Evolutionary conservation across 2,888 invertebrate genomes (phyloP).

Genomic region (Trichogramma evanescens): DNA sequence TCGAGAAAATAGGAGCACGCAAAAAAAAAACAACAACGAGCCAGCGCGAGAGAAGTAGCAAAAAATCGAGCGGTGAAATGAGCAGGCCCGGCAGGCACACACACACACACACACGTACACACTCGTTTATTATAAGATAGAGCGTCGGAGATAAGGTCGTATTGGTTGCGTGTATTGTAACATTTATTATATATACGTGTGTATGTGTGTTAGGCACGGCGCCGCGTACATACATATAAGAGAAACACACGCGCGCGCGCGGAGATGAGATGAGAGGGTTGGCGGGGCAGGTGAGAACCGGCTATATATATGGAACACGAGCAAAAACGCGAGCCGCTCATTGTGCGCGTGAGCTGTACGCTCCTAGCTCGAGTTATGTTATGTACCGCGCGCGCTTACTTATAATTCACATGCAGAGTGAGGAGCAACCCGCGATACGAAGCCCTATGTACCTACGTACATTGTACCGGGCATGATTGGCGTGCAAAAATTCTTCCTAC

Average conservation of each 20-base stretch:
- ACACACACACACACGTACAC: too few relatives aligned
- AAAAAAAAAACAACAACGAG: background rate
- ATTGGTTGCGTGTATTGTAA: background rate
- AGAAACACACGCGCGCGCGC: conserved; percentile 1
- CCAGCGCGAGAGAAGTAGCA: conserved; percentile 5
- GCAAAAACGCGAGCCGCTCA: conserved; percentile 3
- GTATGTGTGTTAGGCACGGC: conserved; percentile 1
- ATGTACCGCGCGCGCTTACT: too few relatives aligned
- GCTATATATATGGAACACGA: background rate
- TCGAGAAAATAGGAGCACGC: too few relatives aligned
- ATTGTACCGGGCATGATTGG: background rate
- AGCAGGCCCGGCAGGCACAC: conserved; percentile 13
- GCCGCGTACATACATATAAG: background rate
- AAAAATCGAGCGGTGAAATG: conserved; percentile 23
- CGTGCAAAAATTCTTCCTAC: conserved; percentile 1
- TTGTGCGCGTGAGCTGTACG: conserved; percentile 2
- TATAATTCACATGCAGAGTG: too few relatives aligned
- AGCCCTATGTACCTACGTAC: too few relatives aligned
- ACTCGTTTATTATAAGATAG: conserved; percentile 4
- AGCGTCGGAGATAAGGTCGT: conserved; percentile 21
- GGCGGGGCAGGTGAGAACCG: conserved; percentile 1
- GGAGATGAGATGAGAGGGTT: background rate
- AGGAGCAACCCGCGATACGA: too few relatives aligned
- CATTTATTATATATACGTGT: background rate
- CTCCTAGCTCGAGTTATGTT: too few relatives aligned